These are phyloP conservation scores for Pristionchus exspectatus DNA, from an alignment of 2,888 invertebrate genomes.

Conservation along the genomic window DNA sequence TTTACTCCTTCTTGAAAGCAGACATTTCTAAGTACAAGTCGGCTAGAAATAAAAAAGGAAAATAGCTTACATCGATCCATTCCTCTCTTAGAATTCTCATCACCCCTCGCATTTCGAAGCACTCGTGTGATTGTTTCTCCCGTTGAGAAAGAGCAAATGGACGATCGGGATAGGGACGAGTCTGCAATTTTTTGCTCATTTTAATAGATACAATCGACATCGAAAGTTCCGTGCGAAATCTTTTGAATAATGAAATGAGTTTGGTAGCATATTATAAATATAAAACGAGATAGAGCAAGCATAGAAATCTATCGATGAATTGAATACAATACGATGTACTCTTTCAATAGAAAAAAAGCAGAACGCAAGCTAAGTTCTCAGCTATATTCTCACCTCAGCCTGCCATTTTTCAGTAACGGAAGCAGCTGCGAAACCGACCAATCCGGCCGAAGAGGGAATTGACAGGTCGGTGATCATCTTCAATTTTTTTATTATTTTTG, in stretches of 20 bases:
- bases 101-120: constrained; percentile 15
- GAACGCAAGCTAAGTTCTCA: neutral
- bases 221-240: too few species aligned
- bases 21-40: neutral
- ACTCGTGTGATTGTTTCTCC: constrained; percentile 24
- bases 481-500: neutral
- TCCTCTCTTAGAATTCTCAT: constrained; percentile 11
- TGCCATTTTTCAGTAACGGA: constrained; percentile 24
- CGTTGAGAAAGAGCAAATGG: neutral
- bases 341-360: too few species aligned
- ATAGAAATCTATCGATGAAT: too few species aligned
- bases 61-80: neutral
- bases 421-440: constrained; percentile 26
- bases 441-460: neutral
- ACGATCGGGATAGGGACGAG: constrained; percentile 28
- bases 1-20: too few species aligned
- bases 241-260: too few species aligned
- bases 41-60: neutral
- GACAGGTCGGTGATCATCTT: constrained; percentile 25
- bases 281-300: too few species aligned
- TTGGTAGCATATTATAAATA: too few species aligned
- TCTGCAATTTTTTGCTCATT: neutral
- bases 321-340: too few species aligned
- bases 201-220: neutral
- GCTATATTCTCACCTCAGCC: constrained; percentile 1